phyloP scores from a whole-genome alignment of 2,113 vertebrate genomes.

The Uropsilus gracilis region DNA sequence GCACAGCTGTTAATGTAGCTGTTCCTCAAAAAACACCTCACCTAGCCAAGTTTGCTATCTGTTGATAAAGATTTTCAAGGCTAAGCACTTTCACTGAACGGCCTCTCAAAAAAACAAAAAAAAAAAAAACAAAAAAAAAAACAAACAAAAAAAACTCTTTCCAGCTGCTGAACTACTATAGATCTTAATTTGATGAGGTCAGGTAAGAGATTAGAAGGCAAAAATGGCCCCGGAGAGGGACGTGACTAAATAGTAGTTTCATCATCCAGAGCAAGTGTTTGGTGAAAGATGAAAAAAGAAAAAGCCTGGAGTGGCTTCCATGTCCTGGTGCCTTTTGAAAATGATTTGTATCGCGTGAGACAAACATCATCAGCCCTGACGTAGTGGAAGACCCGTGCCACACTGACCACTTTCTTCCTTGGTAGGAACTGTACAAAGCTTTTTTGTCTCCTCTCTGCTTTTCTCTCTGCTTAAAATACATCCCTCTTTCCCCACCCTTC shows the following conservation, averaged over 20 bases:
- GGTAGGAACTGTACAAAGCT: not conserved
- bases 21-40: not conserved
- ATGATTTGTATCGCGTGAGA: not conserved
- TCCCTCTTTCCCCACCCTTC: not conserved
- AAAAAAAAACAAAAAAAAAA: too few species aligned
- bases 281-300: not conserved
- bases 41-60: conserved; percentile 20
- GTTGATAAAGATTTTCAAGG: conserved; percentile 57
- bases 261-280: not conserved
- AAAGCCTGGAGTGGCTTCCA: not conserved
- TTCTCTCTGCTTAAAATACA: not conserved
- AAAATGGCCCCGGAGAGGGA: not conserved
- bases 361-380: not conserved
- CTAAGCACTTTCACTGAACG: not conserved
- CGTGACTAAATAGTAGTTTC: not conserved
- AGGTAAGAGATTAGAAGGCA: not conserved
- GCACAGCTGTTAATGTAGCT: not conserved
- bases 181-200: not conserved
- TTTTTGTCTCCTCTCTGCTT: not conserved
- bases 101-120: not conserved
- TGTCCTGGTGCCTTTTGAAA: not conserved
- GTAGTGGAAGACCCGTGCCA: accelerated
- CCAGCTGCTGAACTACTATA: not conserved
- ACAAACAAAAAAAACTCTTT: not conserved
- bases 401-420: not conserved